phyloP scores from a whole-genome alignment of 2,888 invertebrate genomes.

The Caenorhabditis sp. region DNA sequence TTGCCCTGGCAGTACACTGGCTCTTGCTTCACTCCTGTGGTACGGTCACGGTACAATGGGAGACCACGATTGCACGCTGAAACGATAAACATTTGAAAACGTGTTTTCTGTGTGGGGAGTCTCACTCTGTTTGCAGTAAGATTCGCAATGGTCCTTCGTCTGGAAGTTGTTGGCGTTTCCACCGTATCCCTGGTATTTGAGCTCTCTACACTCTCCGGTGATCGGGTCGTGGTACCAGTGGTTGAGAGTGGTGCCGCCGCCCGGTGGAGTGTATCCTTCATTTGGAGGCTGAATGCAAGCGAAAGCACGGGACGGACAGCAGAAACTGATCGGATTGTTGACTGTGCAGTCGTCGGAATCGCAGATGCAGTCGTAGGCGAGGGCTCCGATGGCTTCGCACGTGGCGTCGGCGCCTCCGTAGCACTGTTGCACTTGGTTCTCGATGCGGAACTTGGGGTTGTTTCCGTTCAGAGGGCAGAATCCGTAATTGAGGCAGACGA shows the following conservation, averaged over 20 bases:
- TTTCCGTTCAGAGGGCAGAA: conserved; percentile 79
- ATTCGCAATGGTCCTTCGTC: conserved; percentile 79
- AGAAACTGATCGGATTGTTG: conserved; percentile 78
- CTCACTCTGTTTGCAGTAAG: conserved; percentile 79
- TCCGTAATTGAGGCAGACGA: conserved; percentile 78
- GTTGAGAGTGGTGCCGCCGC: conserved; percentile 77
- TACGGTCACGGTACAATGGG: conserved; percentile 78
- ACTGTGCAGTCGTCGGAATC: conserved; percentile 78
- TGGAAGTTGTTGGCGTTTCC: conserved; percentile 78
- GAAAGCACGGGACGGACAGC: conserved; percentile 78
- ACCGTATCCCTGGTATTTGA: conserved; percentile 76
- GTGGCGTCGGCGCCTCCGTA: conserved; percentile 78
- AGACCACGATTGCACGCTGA: conserved; percentile 78
- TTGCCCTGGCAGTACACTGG: conserved; percentile 78
- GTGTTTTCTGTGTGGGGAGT: too few relatives aligned
- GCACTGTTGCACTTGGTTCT: conserved; percentile 78
- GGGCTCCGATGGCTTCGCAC: conserved; percentile 78
- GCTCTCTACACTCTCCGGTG: conserved; percentile 76
- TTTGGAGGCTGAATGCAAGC: conserved; percentile 78
- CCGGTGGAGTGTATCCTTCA: conserved; percentile 77
- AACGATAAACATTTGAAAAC: too few relatives aligned
- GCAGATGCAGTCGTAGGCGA: conserved; percentile 78
- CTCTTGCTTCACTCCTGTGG: conserved; percentile 78
- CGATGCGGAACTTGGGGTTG: conserved; percentile 79
- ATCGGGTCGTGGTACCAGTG: conserved; percentile 78